Evolutionary conservation across 2,888 invertebrate genomes (phyloP).

Genomic region (Melinaea menophilus): DNA sequence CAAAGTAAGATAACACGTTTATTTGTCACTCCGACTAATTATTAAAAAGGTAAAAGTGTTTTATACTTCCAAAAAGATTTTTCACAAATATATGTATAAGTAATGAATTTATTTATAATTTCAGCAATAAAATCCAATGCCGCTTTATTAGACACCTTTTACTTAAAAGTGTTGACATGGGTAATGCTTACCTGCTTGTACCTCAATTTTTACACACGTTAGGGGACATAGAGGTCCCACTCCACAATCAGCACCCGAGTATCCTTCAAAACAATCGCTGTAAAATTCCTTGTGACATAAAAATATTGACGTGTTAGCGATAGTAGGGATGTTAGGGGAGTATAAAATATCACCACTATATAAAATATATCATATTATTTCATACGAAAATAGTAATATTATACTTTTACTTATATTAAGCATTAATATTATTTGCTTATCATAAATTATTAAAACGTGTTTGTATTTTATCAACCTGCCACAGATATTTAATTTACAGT

Average conservation of each 20-base stretch:
- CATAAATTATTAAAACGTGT: no score
- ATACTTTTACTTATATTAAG: no score
- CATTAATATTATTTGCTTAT: no score
- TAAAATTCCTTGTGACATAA: not conserved
- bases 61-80: not conserved
- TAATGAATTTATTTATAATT: slow-evolving; percentile 1
- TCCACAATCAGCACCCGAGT: slow-evolving; percentile 28
- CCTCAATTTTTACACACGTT: slow-evolving; percentile 89
- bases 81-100: not conserved
- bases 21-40: not conserved
- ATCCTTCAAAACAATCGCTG: no score
- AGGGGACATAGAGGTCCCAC: slow-evolving; percentile 86
- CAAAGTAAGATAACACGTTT: not conserved
- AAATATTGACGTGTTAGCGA: slow-evolving; percentile 1
- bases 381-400: no score
- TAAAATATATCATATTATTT: not conserved
- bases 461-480: no score
- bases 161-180: slow-evolving; percentile 23
- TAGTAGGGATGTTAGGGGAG: not conserved
- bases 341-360: not conserved
- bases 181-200: slow-evolving; percentile 85
- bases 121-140: slow-evolving; percentile 7
- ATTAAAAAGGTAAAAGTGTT: not conserved
- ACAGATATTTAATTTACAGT: no score
- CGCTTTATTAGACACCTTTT: slow-evolving; percentile 1